Conservation (phyloP, 2,113 vertebrate genomes). For the Aldabrachelys gigantea region DNA sequence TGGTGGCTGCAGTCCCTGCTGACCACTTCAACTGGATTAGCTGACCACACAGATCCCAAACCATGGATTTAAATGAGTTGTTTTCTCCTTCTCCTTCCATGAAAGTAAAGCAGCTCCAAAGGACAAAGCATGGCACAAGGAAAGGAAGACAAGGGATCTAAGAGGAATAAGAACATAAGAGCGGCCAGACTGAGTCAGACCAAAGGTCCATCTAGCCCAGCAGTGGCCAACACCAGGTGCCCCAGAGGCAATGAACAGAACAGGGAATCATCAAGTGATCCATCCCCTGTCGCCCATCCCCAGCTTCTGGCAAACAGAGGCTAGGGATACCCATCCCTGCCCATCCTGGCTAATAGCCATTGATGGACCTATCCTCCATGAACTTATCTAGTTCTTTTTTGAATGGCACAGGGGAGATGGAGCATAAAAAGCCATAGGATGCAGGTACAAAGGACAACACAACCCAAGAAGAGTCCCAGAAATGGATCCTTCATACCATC, state of each 20-base stretch:
- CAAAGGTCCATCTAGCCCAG: too few species aligned
- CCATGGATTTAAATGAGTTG: rapidly evolving
- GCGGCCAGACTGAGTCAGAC: too few species aligned
- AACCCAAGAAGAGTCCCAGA: background rate
- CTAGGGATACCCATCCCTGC: too few species aligned
- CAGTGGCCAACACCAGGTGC: too few species aligned
- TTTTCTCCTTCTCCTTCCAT: background rate
- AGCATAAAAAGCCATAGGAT: background rate
- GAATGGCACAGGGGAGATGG: background rate
- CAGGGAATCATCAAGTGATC: too few species aligned
- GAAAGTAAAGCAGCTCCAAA: background rate
- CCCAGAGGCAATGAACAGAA: too few species aligned
- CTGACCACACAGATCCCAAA: background rate
- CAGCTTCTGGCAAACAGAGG: too few species aligned
- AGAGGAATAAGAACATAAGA: background rate
- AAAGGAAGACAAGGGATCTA: background rate
- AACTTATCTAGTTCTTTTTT: too few species aligned
- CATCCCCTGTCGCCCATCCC: too few species aligned
- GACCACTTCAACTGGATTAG: rapidly evolving
- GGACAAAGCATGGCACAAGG: rapidly evolving
- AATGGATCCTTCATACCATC: background rate
- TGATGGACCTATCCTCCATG: too few species aligned
- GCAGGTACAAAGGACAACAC: background rate
- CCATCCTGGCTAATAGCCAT: too few species aligned
- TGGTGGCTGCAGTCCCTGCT: background rate